These are phyloP conservation scores for Corynorhinus townsendii DNA, from an alignment of 2,113 vertebrate genomes.

Conservation along the genomic window DNA sequence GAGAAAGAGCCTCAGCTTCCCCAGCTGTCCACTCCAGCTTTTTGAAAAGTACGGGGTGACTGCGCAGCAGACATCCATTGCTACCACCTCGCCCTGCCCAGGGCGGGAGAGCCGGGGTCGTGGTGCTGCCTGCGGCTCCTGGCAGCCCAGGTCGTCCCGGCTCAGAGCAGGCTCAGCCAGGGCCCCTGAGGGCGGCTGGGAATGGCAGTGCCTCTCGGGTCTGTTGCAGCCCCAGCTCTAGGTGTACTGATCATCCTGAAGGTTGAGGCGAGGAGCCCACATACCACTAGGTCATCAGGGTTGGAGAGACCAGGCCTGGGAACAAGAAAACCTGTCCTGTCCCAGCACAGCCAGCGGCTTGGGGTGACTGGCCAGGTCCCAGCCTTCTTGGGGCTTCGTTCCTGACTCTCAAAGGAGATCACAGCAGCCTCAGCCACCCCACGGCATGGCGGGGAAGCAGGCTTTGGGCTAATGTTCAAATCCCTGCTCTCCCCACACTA, in stretches of 20 bases:
- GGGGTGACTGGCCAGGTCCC: neutral
- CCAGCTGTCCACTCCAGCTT: neutral
- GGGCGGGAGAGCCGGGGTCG: too few relatives aligned
- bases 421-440: rapidly evolving
- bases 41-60: neutral
- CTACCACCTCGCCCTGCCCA: too few relatives aligned
- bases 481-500: neutral
- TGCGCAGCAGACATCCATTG: neutral
- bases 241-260: rapidly evolving
- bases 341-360: neutral
- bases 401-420: neutral
- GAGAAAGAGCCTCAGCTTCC: neutral
- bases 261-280: neutral
- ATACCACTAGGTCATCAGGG: neutral
- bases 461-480: neutral
- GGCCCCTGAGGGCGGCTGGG: neutral
- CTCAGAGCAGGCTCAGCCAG: neutral
- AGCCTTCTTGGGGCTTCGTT: neutral
- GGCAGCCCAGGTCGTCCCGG: too few relatives aligned
- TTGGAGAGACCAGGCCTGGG: rapidly evolving
- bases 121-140: too few relatives aligned
- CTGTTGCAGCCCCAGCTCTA: neutral
- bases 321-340: neutral
- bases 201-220: neutral
- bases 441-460: rapidly evolving